A percentile compares a stretch with the other conserved stretches of the same genome.
These are phyloP conservation scores for Pseudomyrmex cubaensis DNA, from an alignment of 1,140 invertebrate genomes.

Conservation along the genomic window DNA sequence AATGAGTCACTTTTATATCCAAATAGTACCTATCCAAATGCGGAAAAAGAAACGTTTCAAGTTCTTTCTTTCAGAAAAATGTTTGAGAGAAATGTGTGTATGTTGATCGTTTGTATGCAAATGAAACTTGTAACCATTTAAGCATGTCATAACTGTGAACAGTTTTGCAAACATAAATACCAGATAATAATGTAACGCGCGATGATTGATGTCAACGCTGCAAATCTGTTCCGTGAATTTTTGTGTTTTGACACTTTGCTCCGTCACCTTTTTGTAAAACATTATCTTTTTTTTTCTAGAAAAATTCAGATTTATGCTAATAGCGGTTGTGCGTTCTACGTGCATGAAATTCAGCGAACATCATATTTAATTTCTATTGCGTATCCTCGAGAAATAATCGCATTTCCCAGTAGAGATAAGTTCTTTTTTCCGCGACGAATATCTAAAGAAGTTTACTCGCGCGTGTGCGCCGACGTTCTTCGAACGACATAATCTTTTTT, in stretches of 20 bases:
- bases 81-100: background rate
- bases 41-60: conserved; percentile 18
- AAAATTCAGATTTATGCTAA: conserved; percentile 25
- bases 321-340: background rate
- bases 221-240: conserved; percentile 16
- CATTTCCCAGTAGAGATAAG: conserved; percentile 47
- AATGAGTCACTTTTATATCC: background rate
- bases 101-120: conserved; percentile 9
- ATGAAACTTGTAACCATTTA: conserved; percentile 35
- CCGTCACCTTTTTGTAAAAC: background rate
- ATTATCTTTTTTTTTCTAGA: conserved; percentile 35
- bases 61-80: conserved; percentile 46
- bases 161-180: conserved; percentile 19
- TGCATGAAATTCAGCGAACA: conserved; percentile 5
- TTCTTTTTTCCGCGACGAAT: conserved; percentile 50
- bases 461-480: background rate
- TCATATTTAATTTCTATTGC: conserved; percentile 30
- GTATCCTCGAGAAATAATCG: conserved; percentile 19
- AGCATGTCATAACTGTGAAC: conserved; percentile 11
- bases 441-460: conserved; percentile 28
- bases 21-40: background rate
- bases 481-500: conserved; percentile 52
- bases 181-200: conserved; percentile 29
- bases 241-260: background rate
- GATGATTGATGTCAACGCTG: conserved; percentile 19